Evolutionary conservation across 2,797 vertebrate species (phyloP).

Genomic region (Rhincodon typus): DNA sequence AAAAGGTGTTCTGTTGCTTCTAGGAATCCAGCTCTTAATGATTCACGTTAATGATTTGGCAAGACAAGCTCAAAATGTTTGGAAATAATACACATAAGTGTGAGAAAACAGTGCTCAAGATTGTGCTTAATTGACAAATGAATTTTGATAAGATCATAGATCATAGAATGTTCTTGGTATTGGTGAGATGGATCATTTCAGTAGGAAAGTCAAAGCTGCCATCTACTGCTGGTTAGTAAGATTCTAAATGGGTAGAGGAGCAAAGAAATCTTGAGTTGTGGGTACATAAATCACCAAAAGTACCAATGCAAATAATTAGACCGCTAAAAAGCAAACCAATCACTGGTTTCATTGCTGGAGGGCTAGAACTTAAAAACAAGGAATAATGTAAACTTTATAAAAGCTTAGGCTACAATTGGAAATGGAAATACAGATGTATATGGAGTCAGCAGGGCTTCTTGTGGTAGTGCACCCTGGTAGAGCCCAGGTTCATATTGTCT

Average conservation of each 20-base stretch:
- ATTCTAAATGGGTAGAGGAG: not conserved
- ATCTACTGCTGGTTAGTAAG: not conserved
- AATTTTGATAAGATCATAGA: not conserved
- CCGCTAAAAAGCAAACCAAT: not conserved
- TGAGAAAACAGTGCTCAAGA: no score
- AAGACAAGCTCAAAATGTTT: not conserved
- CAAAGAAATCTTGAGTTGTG: not conserved
- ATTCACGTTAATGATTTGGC: not conserved
- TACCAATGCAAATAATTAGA: not conserved
- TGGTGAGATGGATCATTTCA: not conserved
- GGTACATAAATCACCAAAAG: not conserved
- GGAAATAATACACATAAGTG: not conserved
- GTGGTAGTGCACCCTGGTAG: no score
- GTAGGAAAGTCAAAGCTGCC: not conserved
- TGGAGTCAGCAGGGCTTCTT: no score
- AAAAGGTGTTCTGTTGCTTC: not conserved
- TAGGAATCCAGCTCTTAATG: not conserved
- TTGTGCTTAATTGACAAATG: not conserved
- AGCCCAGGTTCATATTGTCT: no score
- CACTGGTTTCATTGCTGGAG: not conserved
- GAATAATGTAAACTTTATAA: not conserved
- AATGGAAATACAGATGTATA: no score
- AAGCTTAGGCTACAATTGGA: not conserved
- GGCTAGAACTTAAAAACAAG: not conserved
- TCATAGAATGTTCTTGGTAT: not conserved